Conservation (phyloP, 2,797 vertebrate genomes). For the Urophycis tenuis region DNA sequence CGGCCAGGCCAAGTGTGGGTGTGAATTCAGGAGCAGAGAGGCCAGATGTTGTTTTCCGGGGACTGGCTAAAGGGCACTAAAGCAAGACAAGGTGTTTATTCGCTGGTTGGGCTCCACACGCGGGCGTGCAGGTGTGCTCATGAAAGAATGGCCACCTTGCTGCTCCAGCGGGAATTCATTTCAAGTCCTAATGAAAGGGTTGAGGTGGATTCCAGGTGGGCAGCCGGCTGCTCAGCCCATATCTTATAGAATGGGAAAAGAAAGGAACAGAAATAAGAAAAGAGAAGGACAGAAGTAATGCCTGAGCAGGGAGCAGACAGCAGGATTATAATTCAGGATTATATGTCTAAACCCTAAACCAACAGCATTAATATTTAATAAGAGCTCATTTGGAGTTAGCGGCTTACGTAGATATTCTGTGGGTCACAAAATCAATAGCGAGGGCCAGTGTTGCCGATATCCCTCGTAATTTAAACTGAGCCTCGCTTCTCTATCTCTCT, state of each 20-base stretch:
- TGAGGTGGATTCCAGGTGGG: neutral
- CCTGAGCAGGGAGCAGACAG: neutral
- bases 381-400: neutral
- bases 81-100: neutral
- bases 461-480: neutral
- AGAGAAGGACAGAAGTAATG: neutral
- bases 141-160: neutral
- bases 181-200: constrained; percentile 1
- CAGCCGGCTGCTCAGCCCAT: neutral
- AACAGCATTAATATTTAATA: constrained; percentile 1
- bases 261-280: neutral
- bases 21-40: neutral
- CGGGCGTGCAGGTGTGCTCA: neutral
- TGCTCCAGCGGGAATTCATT: neutral
- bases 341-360: constrained; percentile 4
- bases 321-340: constrained; percentile 1
- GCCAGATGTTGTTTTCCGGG: constrained; percentile 1
- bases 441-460: neutral
- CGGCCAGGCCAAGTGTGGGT: neutral
- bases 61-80: neutral
- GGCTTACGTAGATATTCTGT: neutral
- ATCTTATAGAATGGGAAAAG: neutral
- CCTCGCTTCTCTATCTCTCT: neutral
- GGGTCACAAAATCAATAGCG: constrained; percentile 4
- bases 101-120: neutral